Percentiles rank a stretch among this genome's conserved stretches.
Conservation (phyloP, 2,888 invertebrate species). For the Agrochola macilenta region DNA sequence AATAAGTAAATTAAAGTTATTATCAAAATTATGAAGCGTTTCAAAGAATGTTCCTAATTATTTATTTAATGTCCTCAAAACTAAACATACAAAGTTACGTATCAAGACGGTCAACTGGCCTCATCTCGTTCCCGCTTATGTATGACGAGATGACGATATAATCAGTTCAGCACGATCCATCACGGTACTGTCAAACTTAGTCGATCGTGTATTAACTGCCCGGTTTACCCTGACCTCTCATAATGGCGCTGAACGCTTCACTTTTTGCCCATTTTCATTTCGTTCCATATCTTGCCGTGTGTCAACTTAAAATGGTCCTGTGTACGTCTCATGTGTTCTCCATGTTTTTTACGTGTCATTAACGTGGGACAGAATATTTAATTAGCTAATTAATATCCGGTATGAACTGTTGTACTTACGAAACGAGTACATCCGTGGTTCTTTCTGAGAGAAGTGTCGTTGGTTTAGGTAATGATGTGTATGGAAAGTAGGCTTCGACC, state of each 20-base stretch:
- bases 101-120: constrained; percentile 16
- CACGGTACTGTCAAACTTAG: constrained; percentile 78
- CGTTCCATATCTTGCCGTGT: not conserved
- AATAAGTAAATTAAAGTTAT: too few species aligned
- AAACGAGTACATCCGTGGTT: constrained; percentile 55
- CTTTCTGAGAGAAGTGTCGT: constrained; percentile 30
- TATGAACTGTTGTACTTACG: constrained; percentile 51
- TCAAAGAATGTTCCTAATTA: not conserved
- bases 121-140: constrained; percentile 42
- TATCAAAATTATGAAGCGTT: too few species aligned
- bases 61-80: constrained; percentile 25
- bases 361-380: constrained; percentile 73
- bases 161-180: constrained; percentile 80
- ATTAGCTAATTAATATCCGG: constrained; percentile 73
- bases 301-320: constrained; percentile 1
- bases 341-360: constrained; percentile 71
- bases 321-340: constrained; percentile 63
- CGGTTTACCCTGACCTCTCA: constrained; percentile 30
- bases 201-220: constrained; percentile 70
- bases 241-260: constrained; percentile 10
- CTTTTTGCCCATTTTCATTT: not conserved
- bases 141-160: constrained; percentile 71
- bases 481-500: constrained; percentile 22
- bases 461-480: constrained; percentile 33
- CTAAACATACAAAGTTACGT: constrained; percentile 14